Evolutionary conservation across 2,113 vertebrate genomes (phyloP).

Genomic region (Stigmatopora nigra): DNA sequence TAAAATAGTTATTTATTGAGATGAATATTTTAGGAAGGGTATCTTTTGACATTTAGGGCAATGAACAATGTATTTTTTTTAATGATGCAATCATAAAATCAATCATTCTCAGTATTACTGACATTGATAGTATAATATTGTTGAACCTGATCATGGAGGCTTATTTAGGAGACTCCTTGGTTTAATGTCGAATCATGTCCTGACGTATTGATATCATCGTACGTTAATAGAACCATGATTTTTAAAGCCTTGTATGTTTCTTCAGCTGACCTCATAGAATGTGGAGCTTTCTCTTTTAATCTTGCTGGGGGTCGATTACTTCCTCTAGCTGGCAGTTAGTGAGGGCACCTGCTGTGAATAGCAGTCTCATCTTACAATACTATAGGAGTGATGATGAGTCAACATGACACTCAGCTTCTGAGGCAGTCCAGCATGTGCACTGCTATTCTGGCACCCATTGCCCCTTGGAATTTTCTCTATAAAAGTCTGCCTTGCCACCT

Average conservation of each 20-base stretch:
- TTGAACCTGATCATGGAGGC: neutral
- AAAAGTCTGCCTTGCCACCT: conserved; percentile 29
- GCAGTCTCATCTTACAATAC: conserved; percentile 13
- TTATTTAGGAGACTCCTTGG: neutral
- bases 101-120: neutral
- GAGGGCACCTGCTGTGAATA: conserved; percentile 14
- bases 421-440: neutral
- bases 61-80: neutral
- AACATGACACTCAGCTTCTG: conserved; percentile 22
- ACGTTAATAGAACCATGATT: conserved; percentile 16
- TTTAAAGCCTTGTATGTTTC: neutral
- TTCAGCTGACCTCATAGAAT: conserved; percentile 40
- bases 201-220: conserved; percentile 23
- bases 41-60: neutral
- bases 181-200: conserved; percentile 14
- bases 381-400: conserved; percentile 33
- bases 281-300: conserved; percentile 17
- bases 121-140: neutral
- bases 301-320: conserved; percentile 22
- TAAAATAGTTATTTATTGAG: too few species aligned
- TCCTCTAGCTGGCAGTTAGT: conserved; percentile 18
- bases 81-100: too few species aligned
- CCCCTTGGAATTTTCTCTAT: conserved; percentile 18
- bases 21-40: neutral
- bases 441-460: conserved; percentile 25